Evolutionary conservation across 2,888 invertebrate species (phyloP).

Genomic region (Coelopa pilipes): DNA sequence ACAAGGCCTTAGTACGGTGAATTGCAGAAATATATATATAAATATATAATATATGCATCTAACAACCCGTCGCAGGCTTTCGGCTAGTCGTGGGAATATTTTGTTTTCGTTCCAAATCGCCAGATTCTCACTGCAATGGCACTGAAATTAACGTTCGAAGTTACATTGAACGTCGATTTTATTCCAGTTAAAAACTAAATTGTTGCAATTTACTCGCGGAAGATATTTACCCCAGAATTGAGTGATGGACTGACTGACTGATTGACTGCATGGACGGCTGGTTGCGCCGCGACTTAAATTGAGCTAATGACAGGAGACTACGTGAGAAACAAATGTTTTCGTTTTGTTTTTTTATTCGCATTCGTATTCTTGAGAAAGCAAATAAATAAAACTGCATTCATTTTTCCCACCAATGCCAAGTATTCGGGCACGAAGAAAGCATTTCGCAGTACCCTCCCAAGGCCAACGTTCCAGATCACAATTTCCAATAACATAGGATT

Average conservation of each 20-base stretch:
- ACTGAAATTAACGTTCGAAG: constrained; percentile 16
- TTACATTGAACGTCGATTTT: constrained; percentile 32
- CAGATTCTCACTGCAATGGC: constrained; percentile 4
- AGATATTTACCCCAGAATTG: constrained; percentile 22
- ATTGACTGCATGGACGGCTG: constrained; percentile 26
- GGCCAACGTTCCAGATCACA: constrained; percentile 18
- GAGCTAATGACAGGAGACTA: constrained; percentile 32
- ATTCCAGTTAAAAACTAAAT: constrained; percentile 33
- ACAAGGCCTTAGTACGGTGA: too few species aligned
- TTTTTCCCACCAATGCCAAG: constrained; percentile 10
- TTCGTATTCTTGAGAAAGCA: constrained; percentile 5
- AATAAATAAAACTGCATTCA: neutral
- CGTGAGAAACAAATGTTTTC: constrained; percentile 30
- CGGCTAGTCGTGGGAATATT: constrained; percentile 30
- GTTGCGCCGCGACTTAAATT: constrained; percentile 25
- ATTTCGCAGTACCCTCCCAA: neutral
- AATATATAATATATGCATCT: too few species aligned
- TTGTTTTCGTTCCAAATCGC: neutral
- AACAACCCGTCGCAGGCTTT: neutral
- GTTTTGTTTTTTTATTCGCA: constrained; percentile 9
- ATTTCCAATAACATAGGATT: constrained; percentile 41
- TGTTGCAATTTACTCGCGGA: constrained; percentile 32
- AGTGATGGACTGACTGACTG: constrained; percentile 22
- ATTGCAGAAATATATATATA: too few species aligned
- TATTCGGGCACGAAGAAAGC: neutral